Evolutionary conservation across 1,140 invertebrate species (phyloP).

Genomic region (Listronotus oregonensis): DNA sequence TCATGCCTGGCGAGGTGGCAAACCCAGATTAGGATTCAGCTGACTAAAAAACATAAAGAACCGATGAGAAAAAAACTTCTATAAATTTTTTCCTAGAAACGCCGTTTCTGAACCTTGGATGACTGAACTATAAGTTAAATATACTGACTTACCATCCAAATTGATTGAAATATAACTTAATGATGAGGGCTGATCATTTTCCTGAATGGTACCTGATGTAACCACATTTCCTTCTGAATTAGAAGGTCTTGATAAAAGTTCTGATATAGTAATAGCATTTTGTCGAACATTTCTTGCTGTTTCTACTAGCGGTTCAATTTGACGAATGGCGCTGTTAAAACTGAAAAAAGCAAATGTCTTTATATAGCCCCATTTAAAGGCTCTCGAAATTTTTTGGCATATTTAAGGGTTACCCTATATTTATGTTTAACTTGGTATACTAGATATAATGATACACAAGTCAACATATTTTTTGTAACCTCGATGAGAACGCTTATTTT

Average conservation of each 20-base stretch:
- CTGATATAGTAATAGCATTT: constrained; percentile 30
- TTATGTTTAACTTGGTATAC: no score
- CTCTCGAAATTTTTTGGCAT: neutral
- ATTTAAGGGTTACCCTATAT: neutral
- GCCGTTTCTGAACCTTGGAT: no score
- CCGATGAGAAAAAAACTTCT: no score
- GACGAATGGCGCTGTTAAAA: constrained; percentile 61
- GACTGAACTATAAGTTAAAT: no score
- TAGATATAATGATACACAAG: no score
- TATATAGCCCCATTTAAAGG: neutral
- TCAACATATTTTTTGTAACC: no score
- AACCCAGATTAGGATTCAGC: no score
- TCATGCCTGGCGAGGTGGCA: no score
- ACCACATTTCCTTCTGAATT: constrained; percentile 37
- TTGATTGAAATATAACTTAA: constrained; percentile 44
- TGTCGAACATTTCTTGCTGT: constrained; percentile 56
- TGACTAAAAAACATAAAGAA: no score
- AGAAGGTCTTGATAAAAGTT: constrained; percentile 18
- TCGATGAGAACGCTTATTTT: no score
- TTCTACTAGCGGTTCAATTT: constrained; percentile 60
- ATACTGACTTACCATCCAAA: constrained; percentile 37
- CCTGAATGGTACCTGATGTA: constrained; percentile 17
- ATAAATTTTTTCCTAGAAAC: no score
- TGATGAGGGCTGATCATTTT: constrained; percentile 17
- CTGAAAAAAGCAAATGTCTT: constrained; percentile 19